Evolutionary conservation across 2,113 vertebrate species (phyloP).

Genomic region (Cyprinus carpio): DNA sequence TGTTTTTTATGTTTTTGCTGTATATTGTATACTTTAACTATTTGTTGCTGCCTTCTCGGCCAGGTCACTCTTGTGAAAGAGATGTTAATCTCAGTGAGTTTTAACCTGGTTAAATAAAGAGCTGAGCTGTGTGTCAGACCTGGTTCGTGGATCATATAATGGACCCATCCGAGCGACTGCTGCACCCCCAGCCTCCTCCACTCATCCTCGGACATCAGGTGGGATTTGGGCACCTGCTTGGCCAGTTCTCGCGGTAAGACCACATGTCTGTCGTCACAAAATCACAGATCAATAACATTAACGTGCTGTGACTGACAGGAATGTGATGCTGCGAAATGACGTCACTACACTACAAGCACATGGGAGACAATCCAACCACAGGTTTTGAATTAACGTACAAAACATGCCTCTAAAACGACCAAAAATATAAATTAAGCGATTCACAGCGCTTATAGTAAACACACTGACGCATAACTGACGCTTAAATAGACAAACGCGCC

Average conservation of each 20-base stretch:
- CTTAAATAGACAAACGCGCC: not conserved
- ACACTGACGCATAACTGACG: not conserved
- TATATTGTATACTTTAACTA: too few species aligned
- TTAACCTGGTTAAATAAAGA: too few species aligned
- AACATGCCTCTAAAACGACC: not conserved
- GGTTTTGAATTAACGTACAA: not conserved
- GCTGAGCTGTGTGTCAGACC: too few species aligned
- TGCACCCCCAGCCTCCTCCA: conserved; percentile 87
- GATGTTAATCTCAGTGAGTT: too few species aligned
- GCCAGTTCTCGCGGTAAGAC: conserved; percentile 86
- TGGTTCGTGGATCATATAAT: conserved; percentile 91
- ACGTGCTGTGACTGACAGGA: not conserved
- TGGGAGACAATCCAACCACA: too few species aligned
- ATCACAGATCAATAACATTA: not conserved
- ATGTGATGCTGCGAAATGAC: not conserved
- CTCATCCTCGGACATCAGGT: conserved; percentile 87
- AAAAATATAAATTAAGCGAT: not conserved
- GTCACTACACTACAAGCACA: not conserved
- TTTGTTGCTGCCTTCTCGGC: too few species aligned
- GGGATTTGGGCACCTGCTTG: conserved; percentile 86
- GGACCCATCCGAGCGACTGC: conserved; percentile 88
- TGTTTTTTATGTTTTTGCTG: too few species aligned
- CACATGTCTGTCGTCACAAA: conserved; percentile 76
- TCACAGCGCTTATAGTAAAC: not conserved
- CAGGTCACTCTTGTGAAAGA: too few species aligned